Percentiles rank a stretch among this genome's conserved stretches.
Evolutionary conservation across 2,888 invertebrate genomes (phyloP).

Genomic region (Diarsia rubi): DNA sequence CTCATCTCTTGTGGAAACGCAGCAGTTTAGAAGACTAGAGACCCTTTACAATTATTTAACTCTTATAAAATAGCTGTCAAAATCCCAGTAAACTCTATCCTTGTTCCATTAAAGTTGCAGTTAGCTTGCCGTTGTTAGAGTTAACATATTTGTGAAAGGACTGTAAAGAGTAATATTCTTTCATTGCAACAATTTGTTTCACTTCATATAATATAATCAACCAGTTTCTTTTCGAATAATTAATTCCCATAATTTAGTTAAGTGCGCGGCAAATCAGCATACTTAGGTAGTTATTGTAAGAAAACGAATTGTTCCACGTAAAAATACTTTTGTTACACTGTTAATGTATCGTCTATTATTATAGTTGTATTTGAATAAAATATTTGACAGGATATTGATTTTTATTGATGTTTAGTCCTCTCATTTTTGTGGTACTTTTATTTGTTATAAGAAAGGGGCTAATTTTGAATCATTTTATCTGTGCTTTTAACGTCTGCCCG

Average conservation of each 20-base stretch:
- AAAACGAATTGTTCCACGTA: slow-evolving; percentile 61
- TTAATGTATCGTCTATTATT: slow-evolving; percentile 78
- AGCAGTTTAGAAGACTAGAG: not conserved
- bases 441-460: not conserved
- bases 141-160: not conserved
- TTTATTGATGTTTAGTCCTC: slow-evolving; percentile 24
- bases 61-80: not conserved
- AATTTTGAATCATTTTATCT: not conserved
- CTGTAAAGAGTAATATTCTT: not conserved
- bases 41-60: not conserved
- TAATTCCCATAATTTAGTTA: not conserved
- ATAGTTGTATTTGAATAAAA: slow-evolving; percentile 77
- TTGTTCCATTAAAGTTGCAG: not conserved
- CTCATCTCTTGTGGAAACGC: too few species aligned
- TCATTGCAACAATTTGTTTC: too few species aligned
- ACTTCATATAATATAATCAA: not conserved
- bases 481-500: not conserved
- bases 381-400: slow-evolving; percentile 62
- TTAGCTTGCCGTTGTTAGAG: not conserved
- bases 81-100: not conserved
- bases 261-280: slow-evolving; percentile 23
- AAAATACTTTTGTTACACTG: slow-evolving; percentile 82
- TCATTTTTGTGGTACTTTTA: not conserved
- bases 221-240: not conserved
- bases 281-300: slow-evolving; percentile 49